Conservation (phyloP, 1,140 invertebrate species). For the Frieseomelitta varia region DNA sequence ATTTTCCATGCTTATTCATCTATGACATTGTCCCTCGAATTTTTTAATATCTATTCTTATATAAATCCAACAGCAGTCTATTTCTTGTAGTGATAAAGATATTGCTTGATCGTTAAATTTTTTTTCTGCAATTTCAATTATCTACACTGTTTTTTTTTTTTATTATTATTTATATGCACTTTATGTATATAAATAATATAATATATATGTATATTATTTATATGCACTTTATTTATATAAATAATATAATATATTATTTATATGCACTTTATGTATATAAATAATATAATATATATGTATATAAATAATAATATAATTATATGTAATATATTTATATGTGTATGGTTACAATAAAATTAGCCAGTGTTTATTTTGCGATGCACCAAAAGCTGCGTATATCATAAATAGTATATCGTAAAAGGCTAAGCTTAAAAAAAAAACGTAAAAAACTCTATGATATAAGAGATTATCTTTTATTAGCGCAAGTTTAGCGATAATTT, state of each 20-base stretch:
- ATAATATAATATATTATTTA: too few species aligned
- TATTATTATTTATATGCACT: background rate
- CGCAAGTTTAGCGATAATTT: background rate
- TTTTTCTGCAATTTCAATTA: background rate
- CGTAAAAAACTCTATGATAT: background rate
- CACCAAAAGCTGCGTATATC: background rate
- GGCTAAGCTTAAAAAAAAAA: background rate
- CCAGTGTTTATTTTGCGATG: background rate
- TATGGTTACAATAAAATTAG: background rate
- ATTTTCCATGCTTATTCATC: slow-evolving; percentile 5
- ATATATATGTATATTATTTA: too few species aligned
- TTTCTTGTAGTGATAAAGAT: background rate
- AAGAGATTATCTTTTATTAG: background rate
- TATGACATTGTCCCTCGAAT: background rate
- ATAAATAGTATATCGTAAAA: background rate
- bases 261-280: too few species aligned
- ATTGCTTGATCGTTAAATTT: background rate
- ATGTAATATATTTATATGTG: too few species aligned
- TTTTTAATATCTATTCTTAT: background rate
- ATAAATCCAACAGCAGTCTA: background rate
- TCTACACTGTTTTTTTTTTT: background rate
- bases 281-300: too few species aligned
- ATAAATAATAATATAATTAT: too few species aligned
- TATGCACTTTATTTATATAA: too few species aligned
- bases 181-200: too few species aligned